Conservation (phyloP, 30 jellyfish, hydroid and myxozoan genomes). For the Aurelia sp. region DNA sequence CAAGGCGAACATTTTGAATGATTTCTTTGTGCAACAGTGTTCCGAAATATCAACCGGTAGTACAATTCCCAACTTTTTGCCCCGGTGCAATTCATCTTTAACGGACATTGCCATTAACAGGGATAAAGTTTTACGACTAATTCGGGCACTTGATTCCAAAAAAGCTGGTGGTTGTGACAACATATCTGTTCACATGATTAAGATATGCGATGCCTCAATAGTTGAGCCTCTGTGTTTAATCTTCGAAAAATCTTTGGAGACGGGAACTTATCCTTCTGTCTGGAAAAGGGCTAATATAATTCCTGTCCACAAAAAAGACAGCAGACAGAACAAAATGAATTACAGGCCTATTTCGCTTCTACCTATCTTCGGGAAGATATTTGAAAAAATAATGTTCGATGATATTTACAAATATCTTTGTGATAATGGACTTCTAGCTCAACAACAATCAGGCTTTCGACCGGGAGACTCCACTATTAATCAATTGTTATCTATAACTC, state of each 20-base stretch:
- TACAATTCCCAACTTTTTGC: slow-evolving; percentile 17
- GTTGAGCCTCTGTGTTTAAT: slow-evolving; percentile 32
- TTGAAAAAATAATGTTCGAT: slow-evolving; percentile 54
- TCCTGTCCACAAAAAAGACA: slow-evolving; percentile 66
- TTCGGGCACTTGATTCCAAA: slow-evolving; percentile 41
- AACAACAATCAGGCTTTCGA: too few species aligned
- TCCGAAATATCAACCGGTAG: slow-evolving; percentile 24
- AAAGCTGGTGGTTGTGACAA: slow-evolving; percentile 69
- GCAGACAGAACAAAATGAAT: slow-evolving; percentile 23
- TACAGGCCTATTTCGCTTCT: slow-evolving; percentile 17
- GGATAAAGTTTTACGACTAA: slow-evolving; percentile 18
- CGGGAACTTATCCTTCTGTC: slow-evolving; percentile 38
- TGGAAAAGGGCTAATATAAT: slow-evolving; percentile 59
- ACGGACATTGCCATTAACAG: slow-evolving; percentile 10
- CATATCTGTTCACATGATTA: slow-evolving; percentile 56
- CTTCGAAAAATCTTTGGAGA: slow-evolving; percentile 13
- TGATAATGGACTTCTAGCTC: slow-evolving; percentile 17
- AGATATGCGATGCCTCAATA: slow-evolving; percentile 20
- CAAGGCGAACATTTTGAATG: slow-evolving; percentile 47
- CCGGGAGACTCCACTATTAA: too few species aligned
- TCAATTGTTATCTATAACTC: too few species aligned
- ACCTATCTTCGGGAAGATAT: slow-evolving; percentile 19
- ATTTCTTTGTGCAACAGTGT: slow-evolving; percentile 55
- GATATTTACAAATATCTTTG: slow-evolving; percentile 20
- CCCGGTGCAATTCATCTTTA: slow-evolving; percentile 14